These are phyloP conservation scores for Casuarius casuarius DNA, from an alignment of 2,113 vertebrate species.

Conservation along the genomic window DNA sequence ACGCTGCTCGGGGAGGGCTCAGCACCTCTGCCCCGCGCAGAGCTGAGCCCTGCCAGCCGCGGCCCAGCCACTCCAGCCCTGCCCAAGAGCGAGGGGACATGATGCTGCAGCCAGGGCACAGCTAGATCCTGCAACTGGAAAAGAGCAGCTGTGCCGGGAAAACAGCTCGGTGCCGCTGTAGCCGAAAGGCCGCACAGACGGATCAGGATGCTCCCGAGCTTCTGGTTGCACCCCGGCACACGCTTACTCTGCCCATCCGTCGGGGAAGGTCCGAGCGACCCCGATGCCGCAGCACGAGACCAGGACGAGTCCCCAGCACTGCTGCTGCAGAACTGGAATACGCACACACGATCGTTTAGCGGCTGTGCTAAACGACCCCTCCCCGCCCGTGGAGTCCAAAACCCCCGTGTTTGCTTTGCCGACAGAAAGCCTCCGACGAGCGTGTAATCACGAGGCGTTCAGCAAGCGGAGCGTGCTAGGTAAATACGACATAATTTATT, in stretches of 20 bases:
- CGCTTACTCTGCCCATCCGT: neutral
- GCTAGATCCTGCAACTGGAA: no score
- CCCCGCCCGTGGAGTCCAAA: neutral
- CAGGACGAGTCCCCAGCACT: neutral
- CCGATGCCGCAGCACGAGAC: rapidly evolving
- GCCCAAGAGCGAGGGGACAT: no score
- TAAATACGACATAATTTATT: constrained; percentile 67
- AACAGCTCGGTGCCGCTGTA: no score
- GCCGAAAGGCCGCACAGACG: neutral
- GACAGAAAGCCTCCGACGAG: neutral
- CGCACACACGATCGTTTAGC: neutral
- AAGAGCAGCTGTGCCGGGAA: neutral
- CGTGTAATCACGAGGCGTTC: rapidly evolving
- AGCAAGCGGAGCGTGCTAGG: neutral
- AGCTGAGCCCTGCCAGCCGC: no score
- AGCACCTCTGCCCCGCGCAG: neutral
- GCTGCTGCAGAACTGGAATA: neutral
- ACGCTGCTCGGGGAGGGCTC: neutral
- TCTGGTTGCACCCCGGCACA: neutral
- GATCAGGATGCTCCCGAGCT: neutral
- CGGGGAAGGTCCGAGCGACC: neutral
- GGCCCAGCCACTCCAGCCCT: no score
- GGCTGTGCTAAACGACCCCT: neutral
- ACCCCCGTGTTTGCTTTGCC: neutral
- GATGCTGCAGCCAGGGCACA: neutral